Conservation (phyloP, 2,888 invertebrate genomes). For the Nematopogon swammerdamellus region DNA sequence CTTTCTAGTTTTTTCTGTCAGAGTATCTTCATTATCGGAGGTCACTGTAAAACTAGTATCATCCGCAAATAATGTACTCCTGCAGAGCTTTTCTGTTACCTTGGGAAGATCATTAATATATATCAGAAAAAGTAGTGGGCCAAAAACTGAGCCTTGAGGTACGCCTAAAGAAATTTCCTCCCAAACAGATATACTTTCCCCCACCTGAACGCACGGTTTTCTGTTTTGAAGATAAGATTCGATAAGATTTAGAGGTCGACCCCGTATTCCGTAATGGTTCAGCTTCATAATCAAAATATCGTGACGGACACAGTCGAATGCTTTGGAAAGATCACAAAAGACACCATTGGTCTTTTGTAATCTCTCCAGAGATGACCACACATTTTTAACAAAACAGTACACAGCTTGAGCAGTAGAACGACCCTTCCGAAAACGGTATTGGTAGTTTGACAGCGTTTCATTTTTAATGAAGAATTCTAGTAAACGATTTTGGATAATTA, state of each 20-base stretch:
- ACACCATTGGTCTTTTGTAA: background rate
- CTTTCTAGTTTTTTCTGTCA: too few species aligned
- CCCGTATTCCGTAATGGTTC: background rate
- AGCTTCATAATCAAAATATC: background rate
- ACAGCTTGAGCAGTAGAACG: background rate
- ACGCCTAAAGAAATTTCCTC: background rate
- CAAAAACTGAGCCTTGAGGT: background rate
- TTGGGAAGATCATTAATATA: background rate
- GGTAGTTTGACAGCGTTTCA: background rate
- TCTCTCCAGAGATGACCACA: background rate
- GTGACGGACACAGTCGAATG: background rate
- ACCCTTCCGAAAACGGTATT: background rate
- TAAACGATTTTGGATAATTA: background rate
- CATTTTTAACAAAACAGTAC: background rate
- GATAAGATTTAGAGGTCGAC: background rate
- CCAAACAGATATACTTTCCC: background rate
- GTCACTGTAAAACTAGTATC: background rate
- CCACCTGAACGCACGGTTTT: background rate
- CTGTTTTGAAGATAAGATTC: background rate
- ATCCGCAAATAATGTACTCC: background rate
- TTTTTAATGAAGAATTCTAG: background rate
- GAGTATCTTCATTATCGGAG: too few species aligned
- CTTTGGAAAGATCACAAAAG: background rate
- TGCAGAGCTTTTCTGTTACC: background rate
- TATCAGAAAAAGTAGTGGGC: background rate